A percentile compares a stretch with the other conserved stretches of the same genome.
Evolutionary conservation across 1,140 invertebrate genomes (phyloP).

Genomic region (Hylaeus anthracinus): DNA sequence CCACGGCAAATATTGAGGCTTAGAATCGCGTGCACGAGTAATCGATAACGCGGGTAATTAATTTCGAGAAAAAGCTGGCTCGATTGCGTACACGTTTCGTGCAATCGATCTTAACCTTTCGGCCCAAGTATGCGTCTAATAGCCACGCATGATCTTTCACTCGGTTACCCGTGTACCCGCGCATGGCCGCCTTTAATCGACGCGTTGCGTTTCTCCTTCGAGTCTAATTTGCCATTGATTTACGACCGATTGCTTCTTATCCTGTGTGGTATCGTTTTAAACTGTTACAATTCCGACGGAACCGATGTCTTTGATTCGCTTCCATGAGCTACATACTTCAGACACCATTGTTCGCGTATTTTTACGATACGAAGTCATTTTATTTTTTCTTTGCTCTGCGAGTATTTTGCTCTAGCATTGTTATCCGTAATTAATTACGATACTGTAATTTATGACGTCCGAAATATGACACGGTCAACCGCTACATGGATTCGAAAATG

Average conservation of each 20-base stretch:
- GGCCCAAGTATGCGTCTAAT: neutral
- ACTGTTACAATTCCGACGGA: neutral
- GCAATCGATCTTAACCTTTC: conserved; percentile 38
- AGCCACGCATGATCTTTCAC: conserved; percentile 24
- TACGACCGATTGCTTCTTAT: conserved; percentile 1
- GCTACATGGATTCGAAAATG: no score
- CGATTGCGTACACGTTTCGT: conserved; percentile 1
- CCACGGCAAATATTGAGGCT: conserved; percentile 10
- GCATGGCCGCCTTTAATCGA: conserved; percentile 6
- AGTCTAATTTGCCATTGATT: conserved; percentile 43
- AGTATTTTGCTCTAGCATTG: no score
- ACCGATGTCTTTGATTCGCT: neutral
- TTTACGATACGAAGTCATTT: neutral
- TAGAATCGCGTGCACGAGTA: conserved; percentile 20
- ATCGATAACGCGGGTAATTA: conserved; percentile 25
- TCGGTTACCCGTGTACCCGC: neutral
- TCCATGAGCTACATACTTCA: neutral
- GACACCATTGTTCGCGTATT: neutral
- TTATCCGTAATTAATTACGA: no score
- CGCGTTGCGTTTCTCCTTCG: conserved; percentile 18
- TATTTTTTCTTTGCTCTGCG: neutral
- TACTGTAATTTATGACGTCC: no score
- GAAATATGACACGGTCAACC: no score
- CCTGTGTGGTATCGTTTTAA: neutral
- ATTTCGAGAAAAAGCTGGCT: neutral